Evolutionary conservation across 37 sponge, comb jelly and placozoan genomes (phyloP).

Genomic region (Lycopodina hypogea): DNA sequence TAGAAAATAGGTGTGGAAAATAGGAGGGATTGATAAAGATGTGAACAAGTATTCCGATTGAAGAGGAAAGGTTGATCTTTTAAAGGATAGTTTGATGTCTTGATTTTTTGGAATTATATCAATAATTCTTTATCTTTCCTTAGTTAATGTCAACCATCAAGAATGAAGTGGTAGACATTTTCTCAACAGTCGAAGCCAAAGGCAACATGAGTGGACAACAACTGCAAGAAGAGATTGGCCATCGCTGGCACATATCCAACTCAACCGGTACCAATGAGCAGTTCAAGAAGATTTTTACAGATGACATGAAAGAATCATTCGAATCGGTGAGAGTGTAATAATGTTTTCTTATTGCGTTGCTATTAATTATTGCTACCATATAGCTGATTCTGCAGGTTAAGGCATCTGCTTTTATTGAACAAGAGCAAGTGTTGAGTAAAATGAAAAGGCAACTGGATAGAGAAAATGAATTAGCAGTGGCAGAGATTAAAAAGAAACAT

Average conservation of each 20-base stretch:
- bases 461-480: slow-evolving; percentile 74
- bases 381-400: slow-evolving; percentile 28
- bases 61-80: too few species aligned
- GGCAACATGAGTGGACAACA: slow-evolving; percentile 61
- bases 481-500: slow-evolving; percentile 88
- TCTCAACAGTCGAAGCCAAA: slow-evolving; percentile 65
- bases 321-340: slow-evolving; percentile 53
- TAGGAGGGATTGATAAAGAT: too few species aligned
- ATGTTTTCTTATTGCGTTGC: neutral
- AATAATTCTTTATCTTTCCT: neutral
- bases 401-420: slow-evolving; percentile 56
- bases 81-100: neutral
- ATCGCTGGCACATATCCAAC: slow-evolving; percentile 61
- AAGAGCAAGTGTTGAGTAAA: slow-evolving; percentile 56
- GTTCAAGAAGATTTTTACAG: slow-evolving; percentile 42
- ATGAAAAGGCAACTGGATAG: slow-evolving; percentile 64
- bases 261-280: slow-evolving; percentile 47
- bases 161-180: slow-evolving; percentile 65
- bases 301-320: slow-evolving; percentile 60
- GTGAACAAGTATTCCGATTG: neutral
- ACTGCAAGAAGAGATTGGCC: slow-evolving; percentile 64
- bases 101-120: neutral
- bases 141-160: slow-evolving; percentile 73
- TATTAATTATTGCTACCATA: neutral
- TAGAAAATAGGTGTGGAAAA: too few species aligned